Evolutionary conservation across 2,888 invertebrate species (phyloP).

Genomic region (Drosophila ezoana): DNA sequence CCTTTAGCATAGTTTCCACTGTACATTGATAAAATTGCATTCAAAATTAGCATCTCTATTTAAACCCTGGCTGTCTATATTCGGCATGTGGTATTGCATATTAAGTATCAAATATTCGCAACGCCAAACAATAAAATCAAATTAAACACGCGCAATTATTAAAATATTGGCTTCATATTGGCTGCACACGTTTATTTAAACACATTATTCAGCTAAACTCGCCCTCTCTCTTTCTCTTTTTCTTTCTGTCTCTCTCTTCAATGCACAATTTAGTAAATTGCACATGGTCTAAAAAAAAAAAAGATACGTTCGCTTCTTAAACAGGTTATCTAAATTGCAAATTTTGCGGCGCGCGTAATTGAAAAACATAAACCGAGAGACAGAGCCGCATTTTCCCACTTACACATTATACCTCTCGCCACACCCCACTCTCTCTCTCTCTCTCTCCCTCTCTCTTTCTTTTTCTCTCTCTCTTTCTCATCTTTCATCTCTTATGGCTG

Average conservation of each 20-base stretch:
- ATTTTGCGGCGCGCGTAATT: slow-evolving; percentile 70
- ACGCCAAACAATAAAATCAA: slow-evolving; percentile 7
- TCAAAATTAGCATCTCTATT: neutral
- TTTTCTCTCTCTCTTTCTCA: neutral
- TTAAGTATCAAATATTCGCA: neutral
- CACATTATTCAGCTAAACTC: neutral
- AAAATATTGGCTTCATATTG: slow-evolving; percentile 21
- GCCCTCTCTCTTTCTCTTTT: neutral
- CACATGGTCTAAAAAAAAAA: slow-evolving; percentile 28
- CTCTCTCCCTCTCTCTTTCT: neutral
- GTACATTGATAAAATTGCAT: slow-evolving; percentile 3
- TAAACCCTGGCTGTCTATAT: neutral
- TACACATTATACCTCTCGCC: neutral
- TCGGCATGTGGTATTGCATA: neutral
- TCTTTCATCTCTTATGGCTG: slow-evolving; percentile 42
- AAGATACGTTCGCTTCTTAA: slow-evolving; percentile 21
- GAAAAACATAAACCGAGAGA: slow-evolving; percentile 54
- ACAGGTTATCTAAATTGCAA: slow-evolving; percentile 74
- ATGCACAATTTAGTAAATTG: slow-evolving; percentile 48
- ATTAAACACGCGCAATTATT: slow-evolving; percentile 8
- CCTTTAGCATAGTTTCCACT: no score
- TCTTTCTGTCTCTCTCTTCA: no score
- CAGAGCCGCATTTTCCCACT: slow-evolving; percentile 4
- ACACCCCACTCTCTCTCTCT: neutral
- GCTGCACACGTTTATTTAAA: slow-evolving; percentile 11